Evolutionary conservation across 2,888 invertebrate genomes (phyloP).

Genomic region (Phoenoteleia sp.): DNA sequence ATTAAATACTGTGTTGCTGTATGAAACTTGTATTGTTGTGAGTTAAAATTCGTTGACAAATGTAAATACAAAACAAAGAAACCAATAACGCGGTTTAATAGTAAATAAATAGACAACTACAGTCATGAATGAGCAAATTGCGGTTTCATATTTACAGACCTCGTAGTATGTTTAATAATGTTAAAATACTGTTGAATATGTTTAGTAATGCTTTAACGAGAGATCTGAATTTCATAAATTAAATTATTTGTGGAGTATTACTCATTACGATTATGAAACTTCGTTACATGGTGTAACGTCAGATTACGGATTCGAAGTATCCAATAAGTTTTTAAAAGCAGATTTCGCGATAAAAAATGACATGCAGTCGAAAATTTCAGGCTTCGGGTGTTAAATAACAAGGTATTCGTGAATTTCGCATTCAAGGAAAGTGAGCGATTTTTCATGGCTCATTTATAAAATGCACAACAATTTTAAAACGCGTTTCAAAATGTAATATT

Average conservation of each 20-base stretch:
- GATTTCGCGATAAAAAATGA: constrained; percentile 34
- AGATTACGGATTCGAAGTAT: constrained; percentile 6
- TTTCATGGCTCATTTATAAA: constrained; percentile 33
- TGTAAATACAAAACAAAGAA: too few relatives aligned
- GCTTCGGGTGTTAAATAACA: constrained; percentile 31
- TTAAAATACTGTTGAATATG: too few relatives aligned
- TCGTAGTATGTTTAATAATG: too few relatives aligned
- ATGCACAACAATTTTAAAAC: constrained; percentile 15
- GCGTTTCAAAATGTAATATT: neutral
- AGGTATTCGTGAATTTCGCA: neutral
- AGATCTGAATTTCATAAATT: too few relatives aligned
- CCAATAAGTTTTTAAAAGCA: neutral
- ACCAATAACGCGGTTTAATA: too few relatives aligned
- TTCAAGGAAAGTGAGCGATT: constrained; percentile 43
- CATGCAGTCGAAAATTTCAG: constrained; percentile 24
- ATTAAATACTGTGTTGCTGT: too few relatives aligned
- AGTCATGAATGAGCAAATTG: too few relatives aligned
- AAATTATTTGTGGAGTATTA: neutral
- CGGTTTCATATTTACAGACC: too few relatives aligned
- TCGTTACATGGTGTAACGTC: neutral
- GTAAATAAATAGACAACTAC: too few relatives aligned
- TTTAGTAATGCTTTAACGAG: too few relatives aligned
- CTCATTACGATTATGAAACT: constrained; percentile 21
- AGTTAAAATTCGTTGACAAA: too few relatives aligned
- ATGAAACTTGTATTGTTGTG: too few relatives aligned